A percentile compares a stretch with the other conserved stretches of the same genome.
These are phyloP conservation scores for Andrena trimmerana DNA, from an alignment of 2,888 invertebrate species.

Conservation along the genomic window DNA sequence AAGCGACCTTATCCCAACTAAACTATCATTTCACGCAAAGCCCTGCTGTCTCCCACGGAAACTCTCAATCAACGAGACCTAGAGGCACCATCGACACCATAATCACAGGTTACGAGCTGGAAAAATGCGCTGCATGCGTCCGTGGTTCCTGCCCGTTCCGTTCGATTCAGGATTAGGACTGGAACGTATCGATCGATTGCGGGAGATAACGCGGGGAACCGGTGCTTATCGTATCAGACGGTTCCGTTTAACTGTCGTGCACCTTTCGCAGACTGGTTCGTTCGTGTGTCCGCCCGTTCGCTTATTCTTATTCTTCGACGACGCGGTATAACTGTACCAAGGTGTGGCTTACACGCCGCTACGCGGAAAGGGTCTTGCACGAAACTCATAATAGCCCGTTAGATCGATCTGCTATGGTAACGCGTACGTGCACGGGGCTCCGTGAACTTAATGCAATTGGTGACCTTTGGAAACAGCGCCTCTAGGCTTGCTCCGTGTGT, in stretches of 20 bases:
- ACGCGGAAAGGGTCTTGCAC: constrained; percentile 56
- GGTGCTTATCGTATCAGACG: constrained; percentile 18
- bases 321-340: constrained; percentile 63
- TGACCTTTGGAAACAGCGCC: constrained; percentile 22
- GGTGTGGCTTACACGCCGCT: constrained; percentile 65
- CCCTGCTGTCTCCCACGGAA: too few species aligned
- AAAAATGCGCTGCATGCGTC: background rate
- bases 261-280: background rate
- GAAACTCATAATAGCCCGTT: constrained; percentile 67
- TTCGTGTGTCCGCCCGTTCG: background rate
- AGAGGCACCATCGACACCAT: too few species aligned
- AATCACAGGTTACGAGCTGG: too few species aligned
- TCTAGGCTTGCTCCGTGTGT: background rate
- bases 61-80: too few species aligned
- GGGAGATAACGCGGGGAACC: background rate
- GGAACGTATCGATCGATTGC: background rate
- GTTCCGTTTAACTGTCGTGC: constrained; percentile 11
- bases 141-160: background rate
- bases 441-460: background rate
- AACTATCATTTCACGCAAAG: too few species aligned
- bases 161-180: background rate
- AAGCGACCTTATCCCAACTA: too few species aligned
- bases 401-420: constrained; percentile 68
- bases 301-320: constrained; percentile 57
- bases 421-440: constrained; percentile 19